Evolutionary conservation across 2,113 vertebrate species (phyloP).

Genomic region (Callipepla squamata): DNA sequence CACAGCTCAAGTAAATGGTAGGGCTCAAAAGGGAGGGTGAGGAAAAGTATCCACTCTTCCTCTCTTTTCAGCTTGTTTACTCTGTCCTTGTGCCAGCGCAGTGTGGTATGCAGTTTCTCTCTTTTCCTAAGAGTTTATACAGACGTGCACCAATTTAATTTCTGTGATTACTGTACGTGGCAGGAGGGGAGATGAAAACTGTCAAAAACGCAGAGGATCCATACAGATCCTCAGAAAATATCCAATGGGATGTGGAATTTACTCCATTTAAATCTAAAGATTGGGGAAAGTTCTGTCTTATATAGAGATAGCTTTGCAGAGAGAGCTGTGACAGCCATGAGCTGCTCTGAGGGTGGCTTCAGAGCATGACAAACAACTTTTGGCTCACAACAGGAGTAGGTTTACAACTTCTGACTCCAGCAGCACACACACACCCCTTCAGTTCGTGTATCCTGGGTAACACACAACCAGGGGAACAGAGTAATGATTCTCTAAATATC

Average conservation of each 20-base stretch:
- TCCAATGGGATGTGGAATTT: background rate
- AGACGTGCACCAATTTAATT: background rate
- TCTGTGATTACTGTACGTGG: background rate
- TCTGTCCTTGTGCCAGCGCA: slow-evolving; percentile 29
- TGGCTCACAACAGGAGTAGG: background rate
- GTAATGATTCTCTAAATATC: slow-evolving; percentile 41
- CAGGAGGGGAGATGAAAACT: background rate
- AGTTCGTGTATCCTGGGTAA: background rate
- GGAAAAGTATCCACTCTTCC: background rate
- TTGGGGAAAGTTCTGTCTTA: background rate
- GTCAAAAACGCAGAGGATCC: background rate
- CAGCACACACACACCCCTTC: background rate
- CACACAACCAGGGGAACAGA: background rate
- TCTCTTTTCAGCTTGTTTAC: slow-evolving; percentile 8
- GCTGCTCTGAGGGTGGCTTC: background rate
- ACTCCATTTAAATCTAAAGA: background rate
- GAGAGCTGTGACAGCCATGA: background rate
- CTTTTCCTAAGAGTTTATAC: background rate
- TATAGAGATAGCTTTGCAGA: background rate
- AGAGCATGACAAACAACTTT: background rate
- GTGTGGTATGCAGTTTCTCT: slow-evolving; percentile 20
- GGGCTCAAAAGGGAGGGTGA: background rate
- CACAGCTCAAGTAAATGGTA: background rate
- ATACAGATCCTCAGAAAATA: background rate
- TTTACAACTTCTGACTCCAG: background rate